phyloP scores from a whole-genome alignment of 2,113 vertebrate genomes.

The Atrichornis clamosus region DNA sequence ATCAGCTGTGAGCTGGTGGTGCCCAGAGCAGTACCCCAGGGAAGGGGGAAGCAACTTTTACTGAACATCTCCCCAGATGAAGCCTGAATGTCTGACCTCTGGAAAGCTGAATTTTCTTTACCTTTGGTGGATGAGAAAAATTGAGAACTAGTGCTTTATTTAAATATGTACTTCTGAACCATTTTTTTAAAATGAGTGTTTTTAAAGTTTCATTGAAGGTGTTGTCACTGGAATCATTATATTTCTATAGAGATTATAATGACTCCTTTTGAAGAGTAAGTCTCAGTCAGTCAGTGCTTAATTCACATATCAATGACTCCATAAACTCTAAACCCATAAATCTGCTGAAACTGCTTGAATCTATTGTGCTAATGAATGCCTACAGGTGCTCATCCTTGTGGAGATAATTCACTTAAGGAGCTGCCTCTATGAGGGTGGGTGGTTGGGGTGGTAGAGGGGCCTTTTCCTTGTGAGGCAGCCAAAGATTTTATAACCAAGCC shows the following conservation, averaged over 20 bases:
- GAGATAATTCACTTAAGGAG: background rate
- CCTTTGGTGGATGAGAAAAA: background rate
- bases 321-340: conserved; percentile 30
- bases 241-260: conserved; percentile 59
- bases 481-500: background rate
- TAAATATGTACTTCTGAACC: conserved; percentile 3
- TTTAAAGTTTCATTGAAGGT: conserved; percentile 36
- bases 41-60: background rate
- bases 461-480: accelerated
- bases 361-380: background rate
- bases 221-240: conserved; percentile 54
- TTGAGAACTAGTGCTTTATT: background rate
- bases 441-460: background rate
- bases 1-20: background rate
- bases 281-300: conserved; percentile 59
- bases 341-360: conserved; percentile 10
- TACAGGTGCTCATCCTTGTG: background rate
- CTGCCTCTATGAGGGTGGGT: accelerated
- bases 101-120: background rate
- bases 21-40: background rate
- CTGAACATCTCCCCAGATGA: background rate
- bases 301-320: conserved; percentile 59
- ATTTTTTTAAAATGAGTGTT: background rate
- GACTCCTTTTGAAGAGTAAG: conserved; percentile 49
- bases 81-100: background rate